phyloP scores from a whole-genome alignment of 2,797 vertebrate genomes.

The Sebastes kiyomatsui region DNA sequence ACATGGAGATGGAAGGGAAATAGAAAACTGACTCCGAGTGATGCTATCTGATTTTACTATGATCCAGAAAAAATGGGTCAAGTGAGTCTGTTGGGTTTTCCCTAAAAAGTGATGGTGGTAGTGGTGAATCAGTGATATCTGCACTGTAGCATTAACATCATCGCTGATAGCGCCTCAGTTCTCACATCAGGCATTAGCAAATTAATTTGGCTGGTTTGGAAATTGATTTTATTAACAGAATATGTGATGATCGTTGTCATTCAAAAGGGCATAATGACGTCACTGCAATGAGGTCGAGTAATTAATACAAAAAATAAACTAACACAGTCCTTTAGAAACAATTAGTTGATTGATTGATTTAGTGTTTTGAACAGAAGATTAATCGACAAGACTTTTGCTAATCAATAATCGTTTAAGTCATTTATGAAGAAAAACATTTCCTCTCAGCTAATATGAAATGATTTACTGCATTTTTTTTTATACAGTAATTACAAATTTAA shows the following conservation, averaged over 20 bases:
- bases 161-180: neutral
- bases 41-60: constrained; percentile 14
- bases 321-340: neutral
- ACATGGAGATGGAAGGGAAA: neutral
- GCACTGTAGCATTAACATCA: neutral
- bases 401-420: neutral
- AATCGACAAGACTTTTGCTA: neutral
- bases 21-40: neutral
- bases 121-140: neutral
- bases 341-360: neutral
- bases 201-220: neutral
- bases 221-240: neutral
- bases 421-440: neutral
- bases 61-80: constrained; percentile 40
- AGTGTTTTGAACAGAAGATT: neutral
- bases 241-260: neutral
- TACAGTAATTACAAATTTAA: neutral
- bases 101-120: neutral
- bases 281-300: neutral
- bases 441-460: neutral
- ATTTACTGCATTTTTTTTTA: neutral
- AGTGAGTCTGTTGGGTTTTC: constrained; percentile 12
- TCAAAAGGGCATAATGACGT: neutral
- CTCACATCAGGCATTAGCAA: neutral
- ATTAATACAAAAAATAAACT: neutral